phyloP scores from a whole-genome alignment of 1,140 invertebrate species.

The Camponotus pennsylvanicus region DNA sequence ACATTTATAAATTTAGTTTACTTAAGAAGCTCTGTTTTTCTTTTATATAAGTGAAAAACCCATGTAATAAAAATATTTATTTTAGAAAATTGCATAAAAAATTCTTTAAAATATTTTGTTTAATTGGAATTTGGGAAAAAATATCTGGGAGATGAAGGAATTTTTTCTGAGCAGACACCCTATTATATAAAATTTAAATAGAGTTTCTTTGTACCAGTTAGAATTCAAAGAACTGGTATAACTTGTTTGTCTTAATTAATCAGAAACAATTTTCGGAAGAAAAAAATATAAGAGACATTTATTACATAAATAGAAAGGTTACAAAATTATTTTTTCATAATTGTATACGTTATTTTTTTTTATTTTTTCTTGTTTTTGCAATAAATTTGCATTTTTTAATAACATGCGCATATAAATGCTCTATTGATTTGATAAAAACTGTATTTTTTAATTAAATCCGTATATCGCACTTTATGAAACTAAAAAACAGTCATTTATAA shows the following conservation, averaged over 20 bases:
- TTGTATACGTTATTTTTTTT: not conserved
- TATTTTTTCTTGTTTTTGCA: not conserved
- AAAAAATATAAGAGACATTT: not conserved
- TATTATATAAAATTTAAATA: not conserved
- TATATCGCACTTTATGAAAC: not conserved
- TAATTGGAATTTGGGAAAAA: too few relatives aligned
- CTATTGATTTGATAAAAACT: not conserved
- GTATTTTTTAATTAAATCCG: not conserved
- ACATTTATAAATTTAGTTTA: too few relatives aligned
- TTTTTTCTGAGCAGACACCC: too few relatives aligned
- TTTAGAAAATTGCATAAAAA: too few relatives aligned
- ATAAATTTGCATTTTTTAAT: not conserved
- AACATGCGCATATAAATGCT: not conserved
- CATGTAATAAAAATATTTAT: too few relatives aligned
- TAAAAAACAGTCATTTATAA: not conserved
- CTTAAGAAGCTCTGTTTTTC: too few relatives aligned
- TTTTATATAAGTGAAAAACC: too few relatives aligned
- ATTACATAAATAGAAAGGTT: not conserved
- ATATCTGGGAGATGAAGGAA: too few relatives aligned
- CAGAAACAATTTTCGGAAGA: not conserved
- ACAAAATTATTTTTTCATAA: not conserved
- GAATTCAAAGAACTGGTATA: constrained; percentile 1
- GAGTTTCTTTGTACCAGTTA: not conserved
- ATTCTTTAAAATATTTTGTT: too few relatives aligned
- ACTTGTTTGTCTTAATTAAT: not conserved